phyloP scores from a whole-genome alignment of 2,888 invertebrate species.

The Dryomyza anilis region DNA sequence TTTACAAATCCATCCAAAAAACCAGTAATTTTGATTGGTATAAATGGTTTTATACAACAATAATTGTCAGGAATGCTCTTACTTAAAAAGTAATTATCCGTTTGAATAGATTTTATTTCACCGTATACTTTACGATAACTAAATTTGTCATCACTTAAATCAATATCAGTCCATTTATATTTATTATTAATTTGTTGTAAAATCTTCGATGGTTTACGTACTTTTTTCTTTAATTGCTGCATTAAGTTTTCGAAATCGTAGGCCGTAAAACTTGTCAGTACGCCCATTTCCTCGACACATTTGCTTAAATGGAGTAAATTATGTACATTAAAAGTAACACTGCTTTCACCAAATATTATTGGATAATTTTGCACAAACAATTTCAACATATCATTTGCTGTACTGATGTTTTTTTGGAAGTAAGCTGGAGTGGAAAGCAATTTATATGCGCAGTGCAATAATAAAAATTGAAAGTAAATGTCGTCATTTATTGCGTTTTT shows the following conservation, averaged over 20 bases:
- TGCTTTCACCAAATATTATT: slow-evolving; percentile 30
- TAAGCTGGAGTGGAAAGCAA: slow-evolving; percentile 20
- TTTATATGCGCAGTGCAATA: slow-evolving; percentile 28
- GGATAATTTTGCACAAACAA: slow-evolving; percentile 28
- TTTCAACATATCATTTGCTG: slow-evolving; percentile 19
- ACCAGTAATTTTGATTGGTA: slow-evolving; percentile 16
- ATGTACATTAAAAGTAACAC: slow-evolving; percentile 21
- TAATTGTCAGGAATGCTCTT: slow-evolving; percentile 10
- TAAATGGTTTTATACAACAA: slow-evolving; percentile 18
- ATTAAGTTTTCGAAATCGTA: slow-evolving; percentile 26
- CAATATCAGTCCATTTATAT: slow-evolving; percentile 1
- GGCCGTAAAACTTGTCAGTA: slow-evolving; percentile 13
- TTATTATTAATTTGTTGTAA: slow-evolving; percentile 19
- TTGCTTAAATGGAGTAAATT: slow-evolving; percentile 16
- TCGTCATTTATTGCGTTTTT: slow-evolving; percentile 22
- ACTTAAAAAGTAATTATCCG: slow-evolving; percentile 8
- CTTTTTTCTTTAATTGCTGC: no score
- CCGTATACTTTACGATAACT: slow-evolving; percentile 1
- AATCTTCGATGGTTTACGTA: slow-evolving; percentile 23
- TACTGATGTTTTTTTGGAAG: slow-evolving; percentile 17
- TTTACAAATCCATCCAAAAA: not conserved
- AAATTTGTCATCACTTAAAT: not conserved
- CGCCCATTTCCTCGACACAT: slow-evolving; percentile 12
- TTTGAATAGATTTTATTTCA: not conserved
- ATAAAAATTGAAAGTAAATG: slow-evolving; percentile 25